Percentiles rank a stretch among this genome's conserved stretches.
These are phyloP conservation scores for Drosophila azteca DNA, from an alignment of 1,140 invertebrate species.

Conservation along the genomic window DNA sequence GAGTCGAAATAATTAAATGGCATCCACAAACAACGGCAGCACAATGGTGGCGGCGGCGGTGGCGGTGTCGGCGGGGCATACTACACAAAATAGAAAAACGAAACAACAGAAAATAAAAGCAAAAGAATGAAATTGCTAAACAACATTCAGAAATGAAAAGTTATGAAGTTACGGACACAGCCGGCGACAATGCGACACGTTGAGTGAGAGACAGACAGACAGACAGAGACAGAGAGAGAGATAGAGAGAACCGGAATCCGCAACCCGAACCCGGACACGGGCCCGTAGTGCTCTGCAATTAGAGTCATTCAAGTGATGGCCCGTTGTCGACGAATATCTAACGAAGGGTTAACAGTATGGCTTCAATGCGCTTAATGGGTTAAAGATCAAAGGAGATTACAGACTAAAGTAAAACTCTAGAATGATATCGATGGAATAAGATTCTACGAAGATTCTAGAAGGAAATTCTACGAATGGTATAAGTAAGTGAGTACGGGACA, in stretches of 20 bases:
- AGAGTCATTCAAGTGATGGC: constrained; percentile 20
- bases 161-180: constrained; percentile 49
- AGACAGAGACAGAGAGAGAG: neutral
- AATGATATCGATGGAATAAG: too few species aligned
- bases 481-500: too few species aligned
- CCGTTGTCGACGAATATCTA: too few species aligned
- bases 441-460: too few species aligned
- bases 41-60: neutral
- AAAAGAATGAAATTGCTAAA: constrained; percentile 17
- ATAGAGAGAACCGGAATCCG: too few species aligned
- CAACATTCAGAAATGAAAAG: constrained; percentile 52
- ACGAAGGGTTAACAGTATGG: too few species aligned
- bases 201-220: too few species aligned
- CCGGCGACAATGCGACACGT: constrained; percentile 7
- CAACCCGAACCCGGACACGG: too few species aligned
- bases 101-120: neutral
- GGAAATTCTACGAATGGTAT: too few species aligned
- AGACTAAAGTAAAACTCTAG: too few species aligned
- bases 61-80: neutral
- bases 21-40: constrained; percentile 35
- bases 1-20: constrained; percentile 72
- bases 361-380: too few species aligned
- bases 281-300: constrained; percentile 4
- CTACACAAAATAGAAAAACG: constrained; percentile 1
- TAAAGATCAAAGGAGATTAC: too few species aligned